Evolutionary conservation across 2,113 vertebrate species (phyloP).

Genomic region (Tricholaema leucomelas): DNA sequence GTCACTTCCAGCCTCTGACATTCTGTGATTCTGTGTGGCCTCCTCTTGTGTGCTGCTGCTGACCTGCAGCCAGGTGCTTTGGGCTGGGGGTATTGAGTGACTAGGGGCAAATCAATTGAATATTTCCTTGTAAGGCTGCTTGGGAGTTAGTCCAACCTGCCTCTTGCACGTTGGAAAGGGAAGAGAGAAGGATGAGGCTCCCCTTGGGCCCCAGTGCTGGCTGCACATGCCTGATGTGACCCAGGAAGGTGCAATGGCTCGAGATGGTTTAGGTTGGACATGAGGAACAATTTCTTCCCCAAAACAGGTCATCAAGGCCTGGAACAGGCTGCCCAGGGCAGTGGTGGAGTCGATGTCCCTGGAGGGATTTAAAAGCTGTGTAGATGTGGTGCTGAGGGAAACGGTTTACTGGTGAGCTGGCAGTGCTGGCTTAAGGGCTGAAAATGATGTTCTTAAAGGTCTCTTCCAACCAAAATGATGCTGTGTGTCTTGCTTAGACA

Average conservation of each 20-base stretch:
- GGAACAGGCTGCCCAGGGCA: no score
- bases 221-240: not conserved
- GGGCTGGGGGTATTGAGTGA: not conserved
- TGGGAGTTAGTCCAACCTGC: not conserved
- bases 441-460: no score
- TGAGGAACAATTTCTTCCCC: no score
- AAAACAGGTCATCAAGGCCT: no score
- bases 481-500: not conserved
- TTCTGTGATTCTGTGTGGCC: not conserved
- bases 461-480: no score
- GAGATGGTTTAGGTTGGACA: no score
- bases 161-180: not conserved
- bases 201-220: not conserved
- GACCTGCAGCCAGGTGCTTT: not conserved
- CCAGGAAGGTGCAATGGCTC: not conserved
- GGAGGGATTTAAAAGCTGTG: no score
- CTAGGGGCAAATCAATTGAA: not conserved
- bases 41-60: not conserved
- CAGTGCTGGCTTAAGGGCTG: no score
- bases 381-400: no score
- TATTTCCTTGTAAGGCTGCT: not conserved
- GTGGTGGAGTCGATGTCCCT: no score
- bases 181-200: not conserved
- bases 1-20: no score
- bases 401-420: no score